A percentile compares a stretch with the other conserved stretches of the same genome.
These are phyloP conservation scores for Eupithecia abbreviata DNA, from an alignment of 2,888 invertebrate genomes.

Conservation along the genomic window DNA sequence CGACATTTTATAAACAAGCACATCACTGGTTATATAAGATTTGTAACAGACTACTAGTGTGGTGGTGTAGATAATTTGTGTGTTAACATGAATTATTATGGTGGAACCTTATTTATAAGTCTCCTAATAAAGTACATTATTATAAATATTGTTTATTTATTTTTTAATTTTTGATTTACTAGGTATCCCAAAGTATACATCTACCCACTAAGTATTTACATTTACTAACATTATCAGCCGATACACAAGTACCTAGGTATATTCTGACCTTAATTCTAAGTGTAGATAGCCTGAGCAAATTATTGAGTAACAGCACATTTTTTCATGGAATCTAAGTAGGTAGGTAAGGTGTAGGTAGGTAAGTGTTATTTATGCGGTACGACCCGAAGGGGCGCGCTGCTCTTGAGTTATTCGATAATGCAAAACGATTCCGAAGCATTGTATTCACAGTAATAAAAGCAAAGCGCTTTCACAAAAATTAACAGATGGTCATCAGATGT, in stretches of 20 bases:
- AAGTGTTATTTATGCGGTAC: neutral
- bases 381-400: neutral
- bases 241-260: neutral
- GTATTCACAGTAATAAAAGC: neutral
- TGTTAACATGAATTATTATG: slow-evolving; percentile 71
- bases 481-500: neutral
- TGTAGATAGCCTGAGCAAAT: neutral
- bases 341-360: neutral
- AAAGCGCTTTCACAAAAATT: neutral
- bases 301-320: neutral
- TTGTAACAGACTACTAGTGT: slow-evolving; percentile 74
- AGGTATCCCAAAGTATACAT: too few species aligned
- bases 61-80: slow-evolving; percentile 65
- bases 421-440: neutral
- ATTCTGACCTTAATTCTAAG: neutral
- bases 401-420: neutral
- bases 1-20: neutral
- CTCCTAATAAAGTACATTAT: slow-evolving; percentile 80
- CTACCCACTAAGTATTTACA: too few species aligned
- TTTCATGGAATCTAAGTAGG: neutral
- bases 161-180: neutral
- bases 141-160: slow-evolving; percentile 54
- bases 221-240: neutral
- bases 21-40: slow-evolving; percentile 56
- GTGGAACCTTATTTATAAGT: slow-evolving; percentile 76